These are phyloP conservation scores for Phymastichus coffea DNA, from an alignment of 1,140 invertebrate genomes.

Conservation along the genomic window DNA sequence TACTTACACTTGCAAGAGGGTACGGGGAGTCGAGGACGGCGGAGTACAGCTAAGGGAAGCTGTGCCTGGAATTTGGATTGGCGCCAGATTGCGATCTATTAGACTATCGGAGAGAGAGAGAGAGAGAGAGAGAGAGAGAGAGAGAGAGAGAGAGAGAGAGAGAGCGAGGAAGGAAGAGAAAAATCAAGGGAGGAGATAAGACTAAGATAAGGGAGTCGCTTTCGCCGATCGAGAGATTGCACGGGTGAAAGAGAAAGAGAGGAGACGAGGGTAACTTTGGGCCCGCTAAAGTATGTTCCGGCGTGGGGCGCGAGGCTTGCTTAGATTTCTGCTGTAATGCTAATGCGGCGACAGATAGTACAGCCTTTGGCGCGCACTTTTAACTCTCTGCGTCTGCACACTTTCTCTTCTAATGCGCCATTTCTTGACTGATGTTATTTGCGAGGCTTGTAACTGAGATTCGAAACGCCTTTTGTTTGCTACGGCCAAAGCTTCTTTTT, in stretches of 20 bases:
- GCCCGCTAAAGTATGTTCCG: not conserved
- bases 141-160: not conserved
- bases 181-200: not conserved
- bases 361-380: too few species aligned
- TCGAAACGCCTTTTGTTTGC: too few species aligned
- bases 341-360: too few species aligned
- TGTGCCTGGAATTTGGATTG: constrained; percentile 5
- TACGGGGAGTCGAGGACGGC: not conserved
- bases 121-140: not conserved
- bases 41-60: not conserved
- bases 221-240: not conserved
- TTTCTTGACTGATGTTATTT: too few species aligned
- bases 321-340: too few species aligned
- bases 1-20: not conserved
- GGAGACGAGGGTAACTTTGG: not conserved
- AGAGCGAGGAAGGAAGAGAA: not conserved
- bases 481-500: too few species aligned
- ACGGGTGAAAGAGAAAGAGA: not conserved
- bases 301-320: not conserved
- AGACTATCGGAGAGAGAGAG: not conserved
- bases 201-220: not conserved
- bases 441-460: too few species aligned
- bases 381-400: too few species aligned
- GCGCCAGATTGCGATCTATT: constrained; percentile 21
- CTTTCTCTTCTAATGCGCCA: too few species aligned